Conservation (phyloP, 2,113 vertebrate genomes). For the Brachypteracias leptosomus region DNA sequence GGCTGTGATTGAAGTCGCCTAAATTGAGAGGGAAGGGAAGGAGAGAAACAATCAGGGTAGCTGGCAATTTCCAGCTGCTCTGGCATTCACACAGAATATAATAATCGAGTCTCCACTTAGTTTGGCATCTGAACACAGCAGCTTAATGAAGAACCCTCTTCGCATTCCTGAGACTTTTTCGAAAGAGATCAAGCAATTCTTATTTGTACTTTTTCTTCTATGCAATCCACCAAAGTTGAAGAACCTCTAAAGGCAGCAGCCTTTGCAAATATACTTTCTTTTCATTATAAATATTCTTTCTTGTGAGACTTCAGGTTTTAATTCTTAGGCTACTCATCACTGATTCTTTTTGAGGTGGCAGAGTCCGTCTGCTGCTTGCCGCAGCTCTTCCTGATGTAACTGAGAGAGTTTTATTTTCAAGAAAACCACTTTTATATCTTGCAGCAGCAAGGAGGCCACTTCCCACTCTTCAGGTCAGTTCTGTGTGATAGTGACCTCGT, state of each 20-base stretch:
- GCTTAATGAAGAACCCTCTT: constrained; percentile 23
- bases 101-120: constrained; percentile 14
- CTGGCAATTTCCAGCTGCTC: constrained; percentile 31
- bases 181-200: background rate
- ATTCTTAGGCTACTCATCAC: constrained; percentile 7
- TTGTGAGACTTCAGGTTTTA: constrained; percentile 20
- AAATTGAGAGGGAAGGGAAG: constrained; percentile 24
- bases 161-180: background rate
- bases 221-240: background rate
- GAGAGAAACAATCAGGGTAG: constrained; percentile 16
- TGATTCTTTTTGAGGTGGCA: constrained; percentile 33
- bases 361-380: background rate
- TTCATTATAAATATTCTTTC: constrained; percentile 13
- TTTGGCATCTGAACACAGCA: constrained; percentile 14
- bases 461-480: background rate
- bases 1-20: constrained; percentile 2
- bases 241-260: background rate
- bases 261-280: constrained; percentile 36
- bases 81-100: background rate
- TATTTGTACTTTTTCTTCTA: background rate
- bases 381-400: background rate
- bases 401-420: background rate
- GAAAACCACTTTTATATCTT: background rate
- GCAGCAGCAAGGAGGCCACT: background rate
- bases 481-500: background rate